phyloP scores from a whole-genome alignment of 2,888 invertebrate species.

The Liodrosophila aerea region DNA sequence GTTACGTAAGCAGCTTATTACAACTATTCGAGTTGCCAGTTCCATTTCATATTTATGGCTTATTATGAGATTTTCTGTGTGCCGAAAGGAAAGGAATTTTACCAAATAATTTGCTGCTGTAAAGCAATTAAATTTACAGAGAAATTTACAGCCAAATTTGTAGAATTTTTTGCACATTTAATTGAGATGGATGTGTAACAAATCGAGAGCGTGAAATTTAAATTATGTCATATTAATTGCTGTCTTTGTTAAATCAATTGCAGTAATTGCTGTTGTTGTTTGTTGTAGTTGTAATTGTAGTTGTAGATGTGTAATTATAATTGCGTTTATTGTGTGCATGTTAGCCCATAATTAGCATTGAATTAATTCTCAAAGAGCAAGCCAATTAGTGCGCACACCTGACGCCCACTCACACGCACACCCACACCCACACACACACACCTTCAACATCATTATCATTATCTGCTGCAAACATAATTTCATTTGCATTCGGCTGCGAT shows the following conservation, averaged over 20 bases:
- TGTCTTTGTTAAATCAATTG: conserved; percentile 23
- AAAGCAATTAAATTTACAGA: conserved; percentile 44
- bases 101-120: conserved; percentile 27
- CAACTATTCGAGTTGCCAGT: not conserved
- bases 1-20: conserved; percentile 29
- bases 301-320: conserved; percentile 44
- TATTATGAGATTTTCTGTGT: not conserved
- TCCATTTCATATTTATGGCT: conserved; percentile 10
- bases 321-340: conserved; percentile 64
- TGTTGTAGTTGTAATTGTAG: conserved; percentile 17
- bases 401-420: conserved; percentile 6
- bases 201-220: conserved; percentile 4
- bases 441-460: conserved; percentile 3
- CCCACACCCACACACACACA: not conserved
- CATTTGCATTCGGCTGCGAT: conserved; percentile 60
- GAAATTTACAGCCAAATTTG: conserved; percentile 21
- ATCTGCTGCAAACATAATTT: conserved; percentile 46
- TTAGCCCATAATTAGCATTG: conserved; percentile 64
- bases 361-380: conserved; percentile 68
- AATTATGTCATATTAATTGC: conserved; percentile 56
- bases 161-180: conserved; percentile 48
- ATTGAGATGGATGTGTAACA: conserved; percentile 39
- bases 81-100: conserved; percentile 31
- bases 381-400: conserved; percentile 66
- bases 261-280: conserved; percentile 21